These are phyloP conservation scores for Kryptolebias marmoratus DNA, from an alignment of 2,113 vertebrate genomes.

Conservation along the genomic window DNA sequence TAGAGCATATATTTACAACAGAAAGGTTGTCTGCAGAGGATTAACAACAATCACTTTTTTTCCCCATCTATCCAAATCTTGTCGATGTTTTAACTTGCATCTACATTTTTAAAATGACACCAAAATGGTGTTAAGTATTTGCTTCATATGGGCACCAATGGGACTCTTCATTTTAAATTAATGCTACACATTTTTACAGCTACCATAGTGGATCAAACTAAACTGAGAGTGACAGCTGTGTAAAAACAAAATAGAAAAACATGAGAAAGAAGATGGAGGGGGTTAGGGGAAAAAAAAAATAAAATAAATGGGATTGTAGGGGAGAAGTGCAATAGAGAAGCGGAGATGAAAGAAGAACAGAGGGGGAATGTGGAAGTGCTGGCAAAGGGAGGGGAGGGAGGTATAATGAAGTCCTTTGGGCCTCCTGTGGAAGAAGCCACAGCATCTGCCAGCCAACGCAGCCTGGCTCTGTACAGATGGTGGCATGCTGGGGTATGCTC, in stretches of 20 bases:
- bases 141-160: background rate
- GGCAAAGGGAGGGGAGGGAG: slow-evolving; percentile 36
- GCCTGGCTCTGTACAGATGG: slow-evolving; percentile 63
- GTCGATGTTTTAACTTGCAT: background rate
- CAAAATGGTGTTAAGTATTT: background rate
- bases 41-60: too few species aligned
- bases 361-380: slow-evolving; percentile 36
- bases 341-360: slow-evolving; percentile 44
- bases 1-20: too few species aligned
- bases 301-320: slow-evolving; percentile 31
- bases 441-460: slow-evolving; percentile 54
- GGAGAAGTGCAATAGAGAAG: slow-evolving; percentile 14
- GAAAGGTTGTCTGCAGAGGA: too few species aligned
- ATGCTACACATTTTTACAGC: background rate
- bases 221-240: slow-evolving; percentile 7
- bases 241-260: slow-evolving; percentile 16
- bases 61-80: too few species aligned
- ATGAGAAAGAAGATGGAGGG: slow-evolving; percentile 50
- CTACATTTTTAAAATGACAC: background rate
- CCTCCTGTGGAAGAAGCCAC: slow-evolving; percentile 65
- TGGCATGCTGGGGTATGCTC: slow-evolving; percentile 38
- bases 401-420: slow-evolving; percentile 72
- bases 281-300: slow-evolving; percentile 12
- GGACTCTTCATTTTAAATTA: background rate
- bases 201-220: background rate